These are phyloP conservation scores for Lottia scabra DNA, from an alignment of 2,888 invertebrate genomes.

Conservation along the genomic window DNA sequence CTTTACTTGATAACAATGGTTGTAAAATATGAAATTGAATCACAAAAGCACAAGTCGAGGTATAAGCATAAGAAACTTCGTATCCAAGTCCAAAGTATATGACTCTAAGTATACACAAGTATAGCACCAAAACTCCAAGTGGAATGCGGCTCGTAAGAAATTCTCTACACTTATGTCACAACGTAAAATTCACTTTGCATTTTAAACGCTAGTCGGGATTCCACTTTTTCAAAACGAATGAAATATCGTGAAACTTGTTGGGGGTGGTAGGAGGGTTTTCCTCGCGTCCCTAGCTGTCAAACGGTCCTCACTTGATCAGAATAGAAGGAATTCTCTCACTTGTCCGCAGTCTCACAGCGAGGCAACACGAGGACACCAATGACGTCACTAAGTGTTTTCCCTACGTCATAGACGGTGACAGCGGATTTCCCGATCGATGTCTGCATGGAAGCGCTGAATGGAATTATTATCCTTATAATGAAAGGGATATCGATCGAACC, in stretches of 20 bases:
- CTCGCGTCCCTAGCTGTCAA: not conserved
- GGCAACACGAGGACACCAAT: not conserved
- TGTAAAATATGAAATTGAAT: too few species aligned
- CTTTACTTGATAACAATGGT: too few species aligned
- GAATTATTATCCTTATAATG: too few species aligned
- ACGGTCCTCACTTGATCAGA: not conserved
- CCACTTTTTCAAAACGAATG: not conserved
- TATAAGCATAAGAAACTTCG: too few species aligned
- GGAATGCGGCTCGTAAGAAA: too few species aligned
- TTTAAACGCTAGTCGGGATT: not conserved
- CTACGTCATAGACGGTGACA: not conserved
- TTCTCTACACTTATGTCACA: not conserved
- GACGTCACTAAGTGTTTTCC: slow-evolving; percentile 2
- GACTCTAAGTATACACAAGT: too few species aligned
- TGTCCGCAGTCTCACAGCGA: not conserved
- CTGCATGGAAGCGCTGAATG: too few species aligned
- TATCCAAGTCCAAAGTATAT: too few species aligned
- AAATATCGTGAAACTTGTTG: not conserved
- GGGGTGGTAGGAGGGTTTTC: slow-evolving; percentile 3
- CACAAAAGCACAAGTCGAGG: too few species aligned
- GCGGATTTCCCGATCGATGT: slow-evolving; percentile 5
- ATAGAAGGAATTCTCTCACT: not conserved
- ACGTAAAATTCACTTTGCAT: not conserved
- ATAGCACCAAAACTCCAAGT: too few species aligned
- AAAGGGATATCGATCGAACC: too few species aligned